phyloP scores from a whole-genome alignment of 2,888 invertebrate genomes.

The Mallateleia sp. region DNA sequence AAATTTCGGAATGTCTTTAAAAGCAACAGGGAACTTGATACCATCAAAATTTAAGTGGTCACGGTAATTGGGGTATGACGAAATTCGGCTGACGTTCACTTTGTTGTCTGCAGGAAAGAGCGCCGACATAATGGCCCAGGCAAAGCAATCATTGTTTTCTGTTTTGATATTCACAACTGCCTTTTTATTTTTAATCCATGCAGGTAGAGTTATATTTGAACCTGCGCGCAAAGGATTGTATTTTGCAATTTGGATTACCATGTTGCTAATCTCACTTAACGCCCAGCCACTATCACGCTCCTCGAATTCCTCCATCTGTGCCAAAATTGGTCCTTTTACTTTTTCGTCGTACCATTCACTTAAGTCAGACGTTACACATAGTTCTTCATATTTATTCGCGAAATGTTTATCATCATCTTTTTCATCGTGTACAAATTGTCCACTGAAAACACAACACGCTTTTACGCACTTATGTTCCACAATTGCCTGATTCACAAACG shows the following conservation, averaged over 20 bases:
- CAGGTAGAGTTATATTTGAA: conserved; percentile 46
- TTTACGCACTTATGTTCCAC: not conserved
- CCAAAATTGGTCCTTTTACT: not conserved
- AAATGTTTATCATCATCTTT: conserved; percentile 4
- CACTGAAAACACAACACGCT: not conserved
- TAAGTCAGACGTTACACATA: not conserved
- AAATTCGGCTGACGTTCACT: too few relatives aligned
- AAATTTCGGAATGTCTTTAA: conserved; percentile 26
- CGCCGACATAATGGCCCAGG: conserved; percentile 42
- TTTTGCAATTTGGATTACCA: conserved; percentile 65
- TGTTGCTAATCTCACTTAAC: conserved; percentile 48
- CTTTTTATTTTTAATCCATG: conserved; percentile 22
- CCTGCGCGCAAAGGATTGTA: conserved; percentile 57
- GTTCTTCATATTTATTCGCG: not conserved
- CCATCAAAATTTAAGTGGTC: not conserved
- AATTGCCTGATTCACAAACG: not conserved
- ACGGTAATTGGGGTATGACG: conserved; percentile 19
- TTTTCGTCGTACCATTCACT: conserved; percentile 8
- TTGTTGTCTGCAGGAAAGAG: not conserved
- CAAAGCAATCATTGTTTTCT: conserved; percentile 41
- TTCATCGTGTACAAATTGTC: not conserved
- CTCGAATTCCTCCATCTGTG: conserved; percentile 52
- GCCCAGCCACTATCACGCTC: conserved; percentile 65
- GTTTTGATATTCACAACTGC: conserved; percentile 32
- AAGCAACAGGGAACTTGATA: conserved; percentile 9